Conservation (phyloP, 2,888 invertebrate genomes). For the Gymnosoma rotundatum region DNA sequence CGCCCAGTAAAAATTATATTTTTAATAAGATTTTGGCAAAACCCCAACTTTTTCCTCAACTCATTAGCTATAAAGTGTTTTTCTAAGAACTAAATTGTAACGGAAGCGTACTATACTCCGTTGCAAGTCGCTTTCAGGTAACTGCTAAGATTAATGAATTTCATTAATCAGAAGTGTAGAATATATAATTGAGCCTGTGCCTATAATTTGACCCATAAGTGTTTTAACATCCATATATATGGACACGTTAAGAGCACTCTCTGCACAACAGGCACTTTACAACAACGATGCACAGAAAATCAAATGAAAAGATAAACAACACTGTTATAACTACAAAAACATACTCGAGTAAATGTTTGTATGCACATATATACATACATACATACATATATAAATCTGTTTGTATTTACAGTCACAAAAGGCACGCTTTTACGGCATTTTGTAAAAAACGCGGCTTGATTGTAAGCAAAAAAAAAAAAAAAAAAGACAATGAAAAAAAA, state of each 20-base stretch:
- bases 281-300: constrained; percentile 26
- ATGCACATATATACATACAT: too few species aligned
- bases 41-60: too few species aligned
- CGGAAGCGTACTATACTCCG: too few species aligned
- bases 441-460: constrained; percentile 64
- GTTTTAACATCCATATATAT: not conserved
- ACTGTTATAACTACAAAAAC: constrained; percentile 19
- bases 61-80: too few species aligned
- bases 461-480: constrained; percentile 44
- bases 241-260: not conserved
- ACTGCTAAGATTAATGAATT: too few species aligned
- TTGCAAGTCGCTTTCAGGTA: too few species aligned
- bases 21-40: too few species aligned
- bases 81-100: too few species aligned
- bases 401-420: constrained; percentile 46
- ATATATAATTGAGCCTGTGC: too few species aligned
- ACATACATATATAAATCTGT: not conserved
- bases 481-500: constrained; percentile 12
- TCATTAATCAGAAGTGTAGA: too few species aligned
- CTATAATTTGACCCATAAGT: too few species aligned
- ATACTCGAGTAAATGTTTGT: constrained; percentile 12
- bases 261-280: constrained; percentile 43
- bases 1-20: too few species aligned
- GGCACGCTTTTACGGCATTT: constrained; percentile 68
- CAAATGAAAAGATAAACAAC: constrained; percentile 57